Conservation (phyloP, 2,797 vertebrate species). For the Falco peregrinus region DNA sequence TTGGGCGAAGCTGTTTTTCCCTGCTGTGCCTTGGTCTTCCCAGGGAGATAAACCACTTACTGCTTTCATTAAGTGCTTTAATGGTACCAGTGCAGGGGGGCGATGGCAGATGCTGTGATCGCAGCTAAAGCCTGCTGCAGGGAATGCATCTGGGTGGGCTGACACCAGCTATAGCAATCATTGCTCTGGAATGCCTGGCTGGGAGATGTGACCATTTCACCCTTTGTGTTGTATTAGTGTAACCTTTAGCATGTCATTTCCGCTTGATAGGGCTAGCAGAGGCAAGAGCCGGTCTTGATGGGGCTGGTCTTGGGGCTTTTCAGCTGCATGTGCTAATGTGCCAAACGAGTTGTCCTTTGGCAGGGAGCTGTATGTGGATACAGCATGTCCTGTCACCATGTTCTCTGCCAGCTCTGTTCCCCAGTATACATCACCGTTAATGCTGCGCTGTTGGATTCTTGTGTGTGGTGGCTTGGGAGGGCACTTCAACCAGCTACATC, state of each 20-base stretch:
- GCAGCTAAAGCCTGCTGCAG: neutral
- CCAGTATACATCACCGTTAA: neutral
- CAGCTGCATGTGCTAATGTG: neutral
- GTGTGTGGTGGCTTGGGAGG: neutral
- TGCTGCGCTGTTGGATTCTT: neutral
- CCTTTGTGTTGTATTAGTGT: neutral
- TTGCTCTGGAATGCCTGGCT: neutral
- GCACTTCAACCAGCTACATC: neutral
- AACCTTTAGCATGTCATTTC: neutral
- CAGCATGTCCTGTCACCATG: rapidly evolving
- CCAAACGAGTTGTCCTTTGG: neutral
- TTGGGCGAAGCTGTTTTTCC: neutral
- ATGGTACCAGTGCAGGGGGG: neutral
- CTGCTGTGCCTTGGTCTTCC: neutral
- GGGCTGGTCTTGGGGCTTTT: neutral
- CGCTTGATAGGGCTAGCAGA: neutral
- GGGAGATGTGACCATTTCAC: neutral
- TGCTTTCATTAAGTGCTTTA: neutral
- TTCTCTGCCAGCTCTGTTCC: neutral
- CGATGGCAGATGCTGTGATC: neutral
- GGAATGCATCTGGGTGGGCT: neutral
- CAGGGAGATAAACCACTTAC: neutral
- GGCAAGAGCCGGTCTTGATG: neutral
- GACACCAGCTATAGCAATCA: neutral
- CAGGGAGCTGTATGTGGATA: neutral